These are phyloP conservation scores for Ctena decussata DNA, from an alignment of 2,888 invertebrate species.

Conservation along the genomic window DNA sequence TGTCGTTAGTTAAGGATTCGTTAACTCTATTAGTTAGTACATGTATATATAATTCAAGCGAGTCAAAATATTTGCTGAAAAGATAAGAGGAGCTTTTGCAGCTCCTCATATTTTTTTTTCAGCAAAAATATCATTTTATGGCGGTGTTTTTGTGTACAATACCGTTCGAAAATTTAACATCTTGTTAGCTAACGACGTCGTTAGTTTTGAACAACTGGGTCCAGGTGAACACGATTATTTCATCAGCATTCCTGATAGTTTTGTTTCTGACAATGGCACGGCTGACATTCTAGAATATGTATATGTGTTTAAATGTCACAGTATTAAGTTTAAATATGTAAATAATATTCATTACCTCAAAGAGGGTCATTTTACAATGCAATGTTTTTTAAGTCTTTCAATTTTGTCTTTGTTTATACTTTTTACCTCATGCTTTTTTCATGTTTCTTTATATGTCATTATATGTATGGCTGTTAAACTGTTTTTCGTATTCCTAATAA, in stretches of 20 bases:
- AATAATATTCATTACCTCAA: background rate
- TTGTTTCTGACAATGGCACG: no score
- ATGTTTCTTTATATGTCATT: background rate
- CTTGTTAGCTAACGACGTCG: background rate
- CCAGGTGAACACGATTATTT: no score
- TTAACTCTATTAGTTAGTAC: no score
- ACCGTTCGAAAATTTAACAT: background rate
- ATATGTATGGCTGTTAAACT: background rate
- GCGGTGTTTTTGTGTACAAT: no score
- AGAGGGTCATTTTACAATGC: background rate
- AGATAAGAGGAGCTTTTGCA: no score
- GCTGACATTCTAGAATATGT: background rate
- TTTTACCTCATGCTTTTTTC: background rate
- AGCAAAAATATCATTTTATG: no score
- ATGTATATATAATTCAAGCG: no score
- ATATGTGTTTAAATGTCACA: background rate
- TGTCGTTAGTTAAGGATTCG: no score
- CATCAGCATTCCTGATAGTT: no score
- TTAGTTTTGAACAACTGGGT: background rate
- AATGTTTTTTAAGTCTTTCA: slow-evolving; percentile 12
- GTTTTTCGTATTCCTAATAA: background rate
- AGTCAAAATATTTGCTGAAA: no score
- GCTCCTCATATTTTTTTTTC: no score
- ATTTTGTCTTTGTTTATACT: background rate
- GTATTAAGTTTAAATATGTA: no score